Percentiles rank a stretch among this genome's conserved stretches.
phyloP scores from a whole-genome alignment of 1,140 invertebrate genomes.

The Drosophila fuyamai region DNA sequence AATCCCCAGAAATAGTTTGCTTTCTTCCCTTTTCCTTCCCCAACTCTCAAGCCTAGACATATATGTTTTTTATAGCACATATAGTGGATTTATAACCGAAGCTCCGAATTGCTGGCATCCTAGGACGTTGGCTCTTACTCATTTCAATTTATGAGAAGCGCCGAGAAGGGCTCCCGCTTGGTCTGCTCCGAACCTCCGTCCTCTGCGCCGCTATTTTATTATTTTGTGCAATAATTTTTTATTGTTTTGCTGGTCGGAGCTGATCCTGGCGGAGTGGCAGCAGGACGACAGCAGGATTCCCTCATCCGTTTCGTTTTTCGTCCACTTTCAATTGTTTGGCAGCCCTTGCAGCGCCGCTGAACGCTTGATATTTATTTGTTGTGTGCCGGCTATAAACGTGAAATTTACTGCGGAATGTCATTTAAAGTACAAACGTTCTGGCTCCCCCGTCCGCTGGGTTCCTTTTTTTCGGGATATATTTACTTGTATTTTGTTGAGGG shows the following conservation, averaged over 20 bases:
- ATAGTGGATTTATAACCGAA: constrained; percentile 37
- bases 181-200: not conserved
- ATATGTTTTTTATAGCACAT: constrained; percentile 30
- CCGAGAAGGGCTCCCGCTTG: constrained; percentile 22
- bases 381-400: constrained; percentile 82
- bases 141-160: constrained; percentile 51
- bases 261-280: constrained; percentile 41
- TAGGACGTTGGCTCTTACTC: constrained; percentile 34
- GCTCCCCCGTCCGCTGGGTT: constrained; percentile 2
- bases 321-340: constrained; percentile 47
- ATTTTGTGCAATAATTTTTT: constrained; percentile 57
- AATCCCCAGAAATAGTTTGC: not conserved
- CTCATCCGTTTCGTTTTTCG: constrained; percentile 13
- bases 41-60: constrained; percentile 5
- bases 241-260: constrained; percentile 50
- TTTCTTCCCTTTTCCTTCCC: not conserved
- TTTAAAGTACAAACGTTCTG: constrained; percentile 77
- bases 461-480: constrained; percentile 32
- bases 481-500: constrained; percentile 44
- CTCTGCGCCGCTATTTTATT: constrained; percentile 32
- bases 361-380: constrained; percentile 76
- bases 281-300: constrained; percentile 31
- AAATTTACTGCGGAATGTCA: constrained; percentile 83
- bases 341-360: constrained; percentile 19
- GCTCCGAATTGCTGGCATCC: constrained; percentile 36